Evolutionary conservation across 1,140 invertebrate genomes (phyloP), one percentile per base, ranked within the genome.

Genomic region (Drosophila kanapiae): DNA sequence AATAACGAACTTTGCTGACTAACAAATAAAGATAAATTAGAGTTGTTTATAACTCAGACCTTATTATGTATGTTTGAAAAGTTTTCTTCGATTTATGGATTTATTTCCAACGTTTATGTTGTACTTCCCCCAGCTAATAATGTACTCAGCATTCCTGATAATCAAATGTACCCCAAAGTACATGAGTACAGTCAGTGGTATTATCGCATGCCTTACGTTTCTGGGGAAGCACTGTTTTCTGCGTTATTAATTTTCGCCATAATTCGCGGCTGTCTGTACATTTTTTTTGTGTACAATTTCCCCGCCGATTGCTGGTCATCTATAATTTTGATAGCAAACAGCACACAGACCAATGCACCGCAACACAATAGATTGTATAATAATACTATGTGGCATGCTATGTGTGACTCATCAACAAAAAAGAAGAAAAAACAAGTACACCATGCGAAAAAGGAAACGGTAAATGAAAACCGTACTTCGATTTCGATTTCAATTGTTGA

Each of bases 321-420:
- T 49, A 72, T 72, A 72, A 72, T 72, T 43, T 72, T 72, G 69
- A 72, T 72, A 72, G 69, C 69, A 72, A 72, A 72, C 51, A 61
- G 43, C 42, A 42, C 53, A 16, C 49, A 38, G 53, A 38, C 53
- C 35, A 38, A 27, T 45, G 62, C 62, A 65, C 37, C 31, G 4
- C 31, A 27, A 27, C 51, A 42, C 53, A 51, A 72, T 72, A 72
- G 74, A 78, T 78, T 78, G 75, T 78, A 78, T 78, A 78, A 77
- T 77, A 77, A 74, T 69, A 49, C 48, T 45, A 45, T 68, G 42
- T 40, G 57, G 65, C 40, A 37, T 47, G 53, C 54, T 38, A 42
- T 56, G 75, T 78, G 74, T 78, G 74, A 78, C 63, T 78, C 75
- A 78, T 78, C 75, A 43, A 31, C 40, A 38, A 65, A 27, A 56